Conservation (phyloP, 2,113 vertebrate species). For the Lota lota region DNA sequence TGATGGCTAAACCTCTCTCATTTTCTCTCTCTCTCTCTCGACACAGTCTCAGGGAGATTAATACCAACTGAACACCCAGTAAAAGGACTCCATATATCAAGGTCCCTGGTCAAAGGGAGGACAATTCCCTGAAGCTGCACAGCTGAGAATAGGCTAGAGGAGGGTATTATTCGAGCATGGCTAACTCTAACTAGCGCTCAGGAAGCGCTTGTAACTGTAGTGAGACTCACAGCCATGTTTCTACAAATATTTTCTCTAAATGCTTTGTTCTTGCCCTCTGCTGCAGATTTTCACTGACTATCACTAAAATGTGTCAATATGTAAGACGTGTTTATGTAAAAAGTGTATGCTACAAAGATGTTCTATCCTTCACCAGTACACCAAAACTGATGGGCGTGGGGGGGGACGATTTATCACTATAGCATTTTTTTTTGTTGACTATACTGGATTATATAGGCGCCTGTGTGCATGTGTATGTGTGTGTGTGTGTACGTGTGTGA, state of each 20-base stretch:
- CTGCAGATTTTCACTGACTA: slow-evolving; percentile 1
- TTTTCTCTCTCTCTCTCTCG: no score
- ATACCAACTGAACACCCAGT: slow-evolving; percentile 34
- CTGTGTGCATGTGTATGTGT: no score
- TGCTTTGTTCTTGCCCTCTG: slow-evolving; percentile 3
- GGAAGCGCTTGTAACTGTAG: slow-evolving; percentile 18
- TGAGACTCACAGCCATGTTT: slow-evolving; percentile 31
- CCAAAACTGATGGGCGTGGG: no score
- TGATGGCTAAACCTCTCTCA: no score
- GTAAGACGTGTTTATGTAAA: no score
- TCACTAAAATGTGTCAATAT: no score
- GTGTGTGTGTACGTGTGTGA: no score
- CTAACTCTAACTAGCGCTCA: slow-evolving; percentile 9
- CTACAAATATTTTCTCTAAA: background rate
- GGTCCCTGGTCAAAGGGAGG: slow-evolving; percentile 17
- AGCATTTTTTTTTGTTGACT: no score
- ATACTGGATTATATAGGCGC: no score
- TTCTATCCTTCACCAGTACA: no score
- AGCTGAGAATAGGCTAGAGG: slow-evolving; percentile 35
- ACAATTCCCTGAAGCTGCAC: slow-evolving; percentile 37
- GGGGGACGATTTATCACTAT: no score
- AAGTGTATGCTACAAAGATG: no score
- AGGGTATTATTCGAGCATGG: slow-evolving; percentile 21
- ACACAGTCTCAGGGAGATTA: slow-evolving; percentile 8
- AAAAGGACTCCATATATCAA: slow-evolving; percentile 42